Evolutionary conservation across 2,113 vertebrate genomes (phyloP).

Genomic region (Stercorarius parasiticus): DNA sequence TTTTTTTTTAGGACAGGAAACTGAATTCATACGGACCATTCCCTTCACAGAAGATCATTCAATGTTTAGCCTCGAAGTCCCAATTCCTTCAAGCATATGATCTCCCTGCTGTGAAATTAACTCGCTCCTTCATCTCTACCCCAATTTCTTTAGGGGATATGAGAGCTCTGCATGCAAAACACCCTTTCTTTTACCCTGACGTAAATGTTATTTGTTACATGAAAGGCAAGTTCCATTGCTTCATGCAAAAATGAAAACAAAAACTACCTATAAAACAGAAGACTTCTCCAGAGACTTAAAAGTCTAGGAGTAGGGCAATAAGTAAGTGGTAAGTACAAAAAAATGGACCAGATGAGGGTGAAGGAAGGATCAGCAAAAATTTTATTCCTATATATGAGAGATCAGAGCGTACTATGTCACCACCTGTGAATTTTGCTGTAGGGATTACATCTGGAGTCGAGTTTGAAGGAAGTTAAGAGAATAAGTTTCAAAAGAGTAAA

Average conservation of each 20-base stretch:
- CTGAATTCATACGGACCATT: not conserved
- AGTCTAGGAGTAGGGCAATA: not conserved
- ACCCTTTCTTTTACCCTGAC: not conserved
- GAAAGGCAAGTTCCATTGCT: not conserved
- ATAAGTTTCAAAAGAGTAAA: conserved; percentile 37
- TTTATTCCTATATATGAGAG: not conserved
- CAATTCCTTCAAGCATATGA: not conserved
- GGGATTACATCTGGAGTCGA: conserved; percentile 22
- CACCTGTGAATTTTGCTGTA: conserved; percentile 41
- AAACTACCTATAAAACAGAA: not conserved
- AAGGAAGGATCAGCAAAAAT: not conserved
- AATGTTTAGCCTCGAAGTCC: not conserved
- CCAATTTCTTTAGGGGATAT: not conserved
- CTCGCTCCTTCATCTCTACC: not conserved
- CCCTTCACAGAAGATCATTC: not conserved
- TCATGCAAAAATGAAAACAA: not conserved
- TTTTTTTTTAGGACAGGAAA: not conserved
- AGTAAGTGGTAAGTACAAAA: not conserved
- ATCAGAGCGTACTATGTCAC: not conserved
- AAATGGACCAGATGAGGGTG: not conserved
- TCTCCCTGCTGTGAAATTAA: not conserved
- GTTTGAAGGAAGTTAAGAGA: conserved; percentile 22
- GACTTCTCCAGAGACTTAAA: not conserved
- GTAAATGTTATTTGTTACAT: not conserved
- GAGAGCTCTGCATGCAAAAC: not conserved